These are phyloP conservation scores for Melierax canorus DNA, from an alignment of 2,113 vertebrate species.

Conservation along the genomic window DNA sequence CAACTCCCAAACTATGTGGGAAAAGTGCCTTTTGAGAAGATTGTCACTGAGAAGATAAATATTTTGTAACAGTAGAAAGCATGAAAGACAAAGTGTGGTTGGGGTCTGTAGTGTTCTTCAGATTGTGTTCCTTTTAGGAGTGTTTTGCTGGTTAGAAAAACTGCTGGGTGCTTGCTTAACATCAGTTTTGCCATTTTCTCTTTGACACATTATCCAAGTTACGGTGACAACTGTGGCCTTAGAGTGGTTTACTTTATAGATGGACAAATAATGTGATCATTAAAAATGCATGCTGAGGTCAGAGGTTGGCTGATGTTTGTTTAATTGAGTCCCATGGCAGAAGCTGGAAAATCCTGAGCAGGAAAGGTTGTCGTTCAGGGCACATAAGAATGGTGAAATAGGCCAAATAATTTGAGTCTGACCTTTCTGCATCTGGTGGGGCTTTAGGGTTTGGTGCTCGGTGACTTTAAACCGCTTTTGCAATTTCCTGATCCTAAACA, in stretches of 20 bases:
- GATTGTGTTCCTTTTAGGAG: not conserved
- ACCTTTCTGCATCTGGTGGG: not conserved
- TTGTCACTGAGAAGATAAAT: not conserved
- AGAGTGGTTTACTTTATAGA: not conserved
- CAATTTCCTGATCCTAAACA: not conserved
- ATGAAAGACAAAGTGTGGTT: not conserved
- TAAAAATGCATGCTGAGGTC: not conserved
- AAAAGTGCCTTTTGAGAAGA: not conserved
- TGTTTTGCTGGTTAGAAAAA: not conserved
- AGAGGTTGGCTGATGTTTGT: not conserved
- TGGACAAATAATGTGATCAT: not conserved
- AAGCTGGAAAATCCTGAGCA: not conserved
- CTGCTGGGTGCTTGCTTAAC: not conserved
- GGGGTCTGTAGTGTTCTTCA: not conserved
- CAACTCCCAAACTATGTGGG: not conserved
- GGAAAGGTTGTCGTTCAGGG: not conserved
- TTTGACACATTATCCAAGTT: not conserved
- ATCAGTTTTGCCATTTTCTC: not conserved
- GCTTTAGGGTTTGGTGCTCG: not conserved
- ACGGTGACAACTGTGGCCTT: not conserved
- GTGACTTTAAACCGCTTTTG: not conserved
- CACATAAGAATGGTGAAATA: not conserved
- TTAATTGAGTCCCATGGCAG: not conserved
- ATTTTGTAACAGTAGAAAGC: not conserved
- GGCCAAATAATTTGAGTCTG: not conserved